phyloP scores from a whole-genome alignment of 1,140 invertebrate species.

The honey bee (Apis mellifera) region DNA sequence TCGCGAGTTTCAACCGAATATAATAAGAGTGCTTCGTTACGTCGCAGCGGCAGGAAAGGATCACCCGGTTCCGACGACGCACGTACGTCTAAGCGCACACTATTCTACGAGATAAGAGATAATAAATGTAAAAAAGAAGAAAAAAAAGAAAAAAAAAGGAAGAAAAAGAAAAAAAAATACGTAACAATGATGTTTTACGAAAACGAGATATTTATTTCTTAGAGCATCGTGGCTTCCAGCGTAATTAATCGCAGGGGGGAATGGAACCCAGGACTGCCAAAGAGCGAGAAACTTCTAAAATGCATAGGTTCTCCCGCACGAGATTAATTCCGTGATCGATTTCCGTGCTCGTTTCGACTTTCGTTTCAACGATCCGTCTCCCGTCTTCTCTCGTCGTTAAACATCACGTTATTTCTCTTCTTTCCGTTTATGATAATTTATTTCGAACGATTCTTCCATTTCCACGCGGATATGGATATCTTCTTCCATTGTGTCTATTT shows the following conservation, averaged over 20 bases:
- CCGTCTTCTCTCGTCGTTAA: background rate
- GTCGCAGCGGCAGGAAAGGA: background rate
- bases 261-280: constrained; percentile 61
- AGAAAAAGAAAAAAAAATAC: too few species aligned
- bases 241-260: background rate
- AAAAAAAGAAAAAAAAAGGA: too few species aligned
- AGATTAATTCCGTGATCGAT: background rate
- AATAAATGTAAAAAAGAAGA: constrained; percentile 2
- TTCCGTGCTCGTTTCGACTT: background rate
- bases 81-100: constrained; percentile 49
- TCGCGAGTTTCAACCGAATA: too few species aligned
- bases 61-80: background rate
- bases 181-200: background rate
- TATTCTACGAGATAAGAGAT: constrained; percentile 21
- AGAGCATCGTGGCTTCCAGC: background rate
- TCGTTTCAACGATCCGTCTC: background rate
- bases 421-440: too few species aligned
- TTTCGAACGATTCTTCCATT: too few species aligned
- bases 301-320: constrained; percentile 12
- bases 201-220: background rate
- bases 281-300: constrained; percentile 69
- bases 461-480: too few species aligned
- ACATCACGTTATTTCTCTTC: too few species aligned
- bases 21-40: too few species aligned
- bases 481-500: too few species aligned